These are phyloP conservation scores for Steatornis caripensis DNA, from an alignment of 2,113 vertebrate genomes.

Conservation along the genomic window DNA sequence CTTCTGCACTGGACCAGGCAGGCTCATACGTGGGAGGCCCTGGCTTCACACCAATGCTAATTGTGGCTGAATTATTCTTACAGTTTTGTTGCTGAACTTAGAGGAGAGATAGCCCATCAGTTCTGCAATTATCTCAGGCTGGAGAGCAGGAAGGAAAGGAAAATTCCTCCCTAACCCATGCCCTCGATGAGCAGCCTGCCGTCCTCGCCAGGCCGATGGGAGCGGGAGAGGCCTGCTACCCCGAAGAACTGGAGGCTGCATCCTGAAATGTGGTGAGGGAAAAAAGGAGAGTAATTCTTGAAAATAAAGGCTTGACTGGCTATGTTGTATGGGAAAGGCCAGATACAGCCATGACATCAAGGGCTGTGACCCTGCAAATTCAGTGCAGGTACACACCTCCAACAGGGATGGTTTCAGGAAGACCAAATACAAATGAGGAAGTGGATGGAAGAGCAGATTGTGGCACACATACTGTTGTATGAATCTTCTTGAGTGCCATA, in stretches of 20 bases:
- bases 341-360: not conserved
- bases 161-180: not conserved
- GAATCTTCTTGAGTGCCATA: not conserved
- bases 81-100: constrained; percentile 28
- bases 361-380: not conserved
- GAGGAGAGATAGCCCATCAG: not conserved
- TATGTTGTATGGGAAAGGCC: not conserved
- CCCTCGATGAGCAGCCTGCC: not conserved
- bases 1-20: constrained; percentile 36
- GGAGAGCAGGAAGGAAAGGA: not conserved
- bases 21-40: constrained; percentile 34
- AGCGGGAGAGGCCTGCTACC: not conserved
- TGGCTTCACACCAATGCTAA: constrained; percentile 46
- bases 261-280: not conserved
- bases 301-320: not conserved
- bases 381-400: not conserved
- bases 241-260: not conserved
- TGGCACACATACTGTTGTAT: not conserved
- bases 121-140: not conserved
- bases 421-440: not conserved
- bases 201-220: not conserved
- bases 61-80: constrained; percentile 18
- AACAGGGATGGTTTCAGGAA: not conserved
- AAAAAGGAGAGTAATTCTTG: not conserved
- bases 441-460: not conserved